These are phyloP conservation scores for Himalopsyche kuldschensis DNA, from an alignment of 2,888 invertebrate species.

Conservation along the genomic window DNA sequence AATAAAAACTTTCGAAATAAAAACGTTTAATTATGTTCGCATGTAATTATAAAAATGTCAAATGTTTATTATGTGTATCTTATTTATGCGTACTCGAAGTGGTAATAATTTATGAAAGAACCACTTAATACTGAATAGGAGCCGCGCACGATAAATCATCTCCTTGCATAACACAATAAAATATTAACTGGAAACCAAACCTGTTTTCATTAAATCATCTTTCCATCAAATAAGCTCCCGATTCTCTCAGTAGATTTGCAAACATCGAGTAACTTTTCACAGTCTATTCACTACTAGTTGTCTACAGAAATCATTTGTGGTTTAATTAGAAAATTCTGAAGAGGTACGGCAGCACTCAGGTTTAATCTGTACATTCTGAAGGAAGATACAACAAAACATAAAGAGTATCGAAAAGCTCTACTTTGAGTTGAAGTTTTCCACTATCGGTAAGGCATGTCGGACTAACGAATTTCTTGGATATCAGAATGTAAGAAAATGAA, in stretches of 20 bases:
- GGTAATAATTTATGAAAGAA: not conserved
- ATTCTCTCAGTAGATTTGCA: not conserved
- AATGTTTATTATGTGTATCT: no score
- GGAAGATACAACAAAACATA: not conserved
- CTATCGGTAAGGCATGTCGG: not conserved
- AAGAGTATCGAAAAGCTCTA: not conserved
- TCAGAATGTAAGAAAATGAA: conserved; percentile 14
- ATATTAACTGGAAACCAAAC: not conserved
- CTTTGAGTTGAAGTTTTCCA: not conserved
- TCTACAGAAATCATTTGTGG: not conserved
- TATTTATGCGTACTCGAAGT: not conserved
- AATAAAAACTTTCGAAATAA: no score
- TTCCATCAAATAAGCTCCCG: not conserved
- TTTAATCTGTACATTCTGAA: conserved; percentile 10
- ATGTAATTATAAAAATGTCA: no score
- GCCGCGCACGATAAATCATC: not conserved
- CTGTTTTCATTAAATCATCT: not conserved
- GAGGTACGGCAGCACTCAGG: not conserved
- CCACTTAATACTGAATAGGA: not conserved
- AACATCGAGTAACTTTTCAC: not conserved
- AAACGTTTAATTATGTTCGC: no score
- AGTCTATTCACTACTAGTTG: not conserved
- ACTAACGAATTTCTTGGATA: conserved; percentile 3
- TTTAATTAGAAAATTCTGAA: not conserved
- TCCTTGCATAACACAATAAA: not conserved